phyloP scores from a whole-genome alignment of 37 sponge, comb jelly and placozoan genomes.

The Ephydatia muelleri region DNA sequence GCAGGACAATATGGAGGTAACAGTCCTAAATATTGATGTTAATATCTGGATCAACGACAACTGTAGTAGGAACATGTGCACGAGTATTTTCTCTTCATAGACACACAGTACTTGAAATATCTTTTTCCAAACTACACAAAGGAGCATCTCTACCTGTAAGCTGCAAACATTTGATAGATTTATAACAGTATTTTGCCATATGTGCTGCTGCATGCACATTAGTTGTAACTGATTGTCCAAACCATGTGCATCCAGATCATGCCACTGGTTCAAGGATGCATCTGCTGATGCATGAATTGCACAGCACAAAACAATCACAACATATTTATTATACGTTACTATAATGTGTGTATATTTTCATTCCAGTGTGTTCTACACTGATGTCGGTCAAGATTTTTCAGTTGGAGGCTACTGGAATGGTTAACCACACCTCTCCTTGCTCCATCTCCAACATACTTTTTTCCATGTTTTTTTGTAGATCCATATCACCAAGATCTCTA shows the following conservation, averaged over 20 bases:
- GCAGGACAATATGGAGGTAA: conserved; percentile 92
- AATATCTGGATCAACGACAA: too few species aligned
- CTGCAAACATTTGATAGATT: neutral
- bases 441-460: too few species aligned
- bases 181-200: neutral
- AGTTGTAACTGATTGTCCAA: too few species aligned
- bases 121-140: conserved; percentile 64
- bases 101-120: conserved; percentile 56
- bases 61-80: too few species aligned
- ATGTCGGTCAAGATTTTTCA: conserved; percentile 51
- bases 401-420: conserved; percentile 80
- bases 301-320: too few species aligned
- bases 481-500: conserved; percentile 67
- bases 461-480: conserved; percentile 50
- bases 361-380: conserved; percentile 61
- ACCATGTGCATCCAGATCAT: too few species aligned
- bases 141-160: conserved; percentile 67
- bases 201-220: too few species aligned
- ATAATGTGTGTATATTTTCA: too few species aligned
- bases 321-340: too few species aligned
- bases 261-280: too few species aligned
- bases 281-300: too few species aligned
- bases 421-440: neutral
- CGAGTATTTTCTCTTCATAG: conserved; percentile 20
- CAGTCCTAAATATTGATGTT: neutral